phyloP scores from a whole-genome alignment of 2,113 vertebrate genomes.

The Brevimyrus niger region DNA sequence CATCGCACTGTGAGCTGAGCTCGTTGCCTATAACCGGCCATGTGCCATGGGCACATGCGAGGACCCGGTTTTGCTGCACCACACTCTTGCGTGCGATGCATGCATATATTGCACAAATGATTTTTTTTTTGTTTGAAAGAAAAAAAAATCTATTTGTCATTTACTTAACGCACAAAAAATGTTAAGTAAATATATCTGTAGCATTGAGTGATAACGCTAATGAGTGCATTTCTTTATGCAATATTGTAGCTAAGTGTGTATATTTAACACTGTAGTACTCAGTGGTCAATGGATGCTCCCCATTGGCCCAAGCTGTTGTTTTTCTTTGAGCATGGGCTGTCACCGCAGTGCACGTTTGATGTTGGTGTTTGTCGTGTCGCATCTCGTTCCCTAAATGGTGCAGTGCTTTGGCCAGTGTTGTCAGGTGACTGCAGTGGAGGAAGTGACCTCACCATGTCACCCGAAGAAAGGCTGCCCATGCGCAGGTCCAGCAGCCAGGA shows the following conservation, averaged over 20 bases:
- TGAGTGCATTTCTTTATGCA: background rate
- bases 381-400: background rate
- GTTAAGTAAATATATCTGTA: slow-evolving; percentile 8
- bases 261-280: background rate
- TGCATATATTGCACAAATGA: slow-evolving; percentile 2
- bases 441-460: slow-evolving; percentile 86
- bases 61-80: background rate
- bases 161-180: background rate
- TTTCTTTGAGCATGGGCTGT: background rate
- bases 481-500: slow-evolving; percentile 86
- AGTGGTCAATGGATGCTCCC: background rate
- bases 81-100: background rate
- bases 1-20: background rate
- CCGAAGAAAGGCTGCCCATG: slow-evolving; percentile 84
- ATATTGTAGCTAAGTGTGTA: background rate
- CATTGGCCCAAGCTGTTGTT: background rate
- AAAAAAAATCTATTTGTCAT: slow-evolving; percentile 16
- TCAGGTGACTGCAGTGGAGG: slow-evolving; percentile 89
- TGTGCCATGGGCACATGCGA: background rate
- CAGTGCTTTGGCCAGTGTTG: slow-evolving; percentile 58
- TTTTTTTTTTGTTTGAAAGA: background rate
- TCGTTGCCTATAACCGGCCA: background rate
- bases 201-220: background rate
- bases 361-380: slow-evolving; percentile 14
- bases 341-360: slow-evolving; percentile 11